A percentile compares a stretch with the other conserved stretches of the same genome.
These are phyloP conservation scores for Discoglossus pictus DNA, from an alignment of 2,797 vertebrate species.

Conservation along the genomic window DNA sequence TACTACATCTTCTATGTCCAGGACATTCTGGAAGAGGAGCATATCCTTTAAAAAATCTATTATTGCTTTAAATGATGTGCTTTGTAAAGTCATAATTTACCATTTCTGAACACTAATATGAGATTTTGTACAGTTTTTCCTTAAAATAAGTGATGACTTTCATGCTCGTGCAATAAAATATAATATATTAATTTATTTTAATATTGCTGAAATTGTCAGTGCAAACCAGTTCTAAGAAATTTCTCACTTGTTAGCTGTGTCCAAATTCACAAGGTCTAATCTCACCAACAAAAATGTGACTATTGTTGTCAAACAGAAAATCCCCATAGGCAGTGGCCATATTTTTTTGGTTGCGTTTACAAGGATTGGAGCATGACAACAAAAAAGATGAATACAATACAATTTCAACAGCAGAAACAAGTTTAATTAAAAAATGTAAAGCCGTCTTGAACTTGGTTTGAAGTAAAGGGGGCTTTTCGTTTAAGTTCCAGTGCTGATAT, in stretches of 20 bases:
- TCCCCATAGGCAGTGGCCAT: conserved; percentile 10
- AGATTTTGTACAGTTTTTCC: no score
- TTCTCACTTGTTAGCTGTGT: conserved; percentile 16
- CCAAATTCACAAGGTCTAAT: conserved; percentile 31
- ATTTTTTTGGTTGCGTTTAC: conserved; percentile 23
- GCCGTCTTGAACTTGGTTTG: conserved; percentile 61
- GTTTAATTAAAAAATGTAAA: conserved; percentile 70
- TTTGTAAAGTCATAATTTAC: no score
- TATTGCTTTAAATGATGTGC: no score
- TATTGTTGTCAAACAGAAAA: conserved; percentile 38
- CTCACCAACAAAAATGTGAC: conserved; percentile 34
- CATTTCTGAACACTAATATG: no score
- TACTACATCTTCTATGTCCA: no score
- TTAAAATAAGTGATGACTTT: no score
- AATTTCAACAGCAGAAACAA: conserved; percentile 25
- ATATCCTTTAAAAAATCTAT: no score
- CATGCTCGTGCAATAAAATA: no score
- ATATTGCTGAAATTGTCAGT: no score
- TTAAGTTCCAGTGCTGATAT: conserved; percentile 70
- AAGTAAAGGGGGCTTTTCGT: conserved; percentile 69
- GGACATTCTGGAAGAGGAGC: no score
- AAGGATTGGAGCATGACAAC: conserved; percentile 14
- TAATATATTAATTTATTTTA: no score
- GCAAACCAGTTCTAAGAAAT: conserved; percentile 1
- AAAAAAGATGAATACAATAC: conserved; percentile 38